A percentile compares a stretch with the other conserved stretches of the same genome.
phyloP scores from a whole-genome alignment of 2,888 invertebrate species.

The Parasteatoda lunata region DNA sequence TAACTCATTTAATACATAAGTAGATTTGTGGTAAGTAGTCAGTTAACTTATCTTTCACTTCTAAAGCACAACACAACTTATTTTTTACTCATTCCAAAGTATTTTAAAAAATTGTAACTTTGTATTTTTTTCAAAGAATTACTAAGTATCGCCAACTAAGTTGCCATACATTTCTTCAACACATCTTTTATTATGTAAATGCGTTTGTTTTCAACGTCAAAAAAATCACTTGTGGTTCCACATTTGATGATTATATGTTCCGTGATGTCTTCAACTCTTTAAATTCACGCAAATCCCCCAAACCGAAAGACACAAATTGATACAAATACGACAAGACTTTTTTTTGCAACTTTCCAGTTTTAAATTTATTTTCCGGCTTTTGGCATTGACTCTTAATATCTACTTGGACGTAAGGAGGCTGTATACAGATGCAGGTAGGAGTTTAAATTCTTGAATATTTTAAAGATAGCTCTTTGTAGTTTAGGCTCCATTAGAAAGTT shows the following conservation, averaged over 20 bases:
- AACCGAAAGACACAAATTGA: slow-evolving; percentile 48
- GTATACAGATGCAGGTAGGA: slow-evolving; percentile 32
- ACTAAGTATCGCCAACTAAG: not conserved
- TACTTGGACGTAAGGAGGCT: slow-evolving; percentile 18
- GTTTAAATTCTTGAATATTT: slow-evolving; percentile 54
- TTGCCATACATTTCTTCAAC: not conserved
- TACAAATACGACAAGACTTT: slow-evolving; percentile 33
- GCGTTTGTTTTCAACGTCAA: slow-evolving; percentile 19
- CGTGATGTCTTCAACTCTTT: slow-evolving; percentile 45
- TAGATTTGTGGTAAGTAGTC: too few species aligned
- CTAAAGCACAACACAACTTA: too few species aligned
- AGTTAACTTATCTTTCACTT: too few species aligned
- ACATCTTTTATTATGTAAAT: slow-evolving; percentile 60
- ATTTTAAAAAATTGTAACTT: too few species aligned
- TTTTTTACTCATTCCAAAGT: too few species aligned
- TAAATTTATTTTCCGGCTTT: slow-evolving; percentile 12
- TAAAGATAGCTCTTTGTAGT: slow-evolving; percentile 16
- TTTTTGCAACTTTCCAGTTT: slow-evolving; percentile 9
- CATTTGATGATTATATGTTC: slow-evolving; percentile 55
- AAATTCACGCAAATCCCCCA: slow-evolving; percentile 53
- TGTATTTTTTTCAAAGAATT: too few species aligned
- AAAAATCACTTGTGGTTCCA: slow-evolving; percentile 57
- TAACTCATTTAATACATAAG: too few species aligned
- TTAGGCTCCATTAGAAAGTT: not conserved
- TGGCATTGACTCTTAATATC: slow-evolving; percentile 51